Percentiles rank a stretch among this genome's conserved stretches.
These are phyloP conservation scores for Heteromyza rotundicornis DNA, from an alignment of 2,888 invertebrate genomes.

Conservation along the genomic window DNA sequence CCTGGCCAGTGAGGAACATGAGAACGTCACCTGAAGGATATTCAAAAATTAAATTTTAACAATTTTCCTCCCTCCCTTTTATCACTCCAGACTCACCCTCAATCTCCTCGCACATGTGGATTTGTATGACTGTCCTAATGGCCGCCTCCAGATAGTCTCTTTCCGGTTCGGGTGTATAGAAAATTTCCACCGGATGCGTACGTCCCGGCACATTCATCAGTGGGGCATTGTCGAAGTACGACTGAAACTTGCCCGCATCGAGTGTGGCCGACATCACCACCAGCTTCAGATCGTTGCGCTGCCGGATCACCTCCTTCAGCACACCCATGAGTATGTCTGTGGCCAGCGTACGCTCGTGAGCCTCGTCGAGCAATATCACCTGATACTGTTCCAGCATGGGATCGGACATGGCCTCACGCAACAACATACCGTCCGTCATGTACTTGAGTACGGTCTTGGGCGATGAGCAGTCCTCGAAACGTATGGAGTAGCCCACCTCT, in stretches of 20 bases:
- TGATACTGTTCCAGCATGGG: slow-evolving; percentile 96
- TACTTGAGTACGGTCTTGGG: slow-evolving; percentile 94
- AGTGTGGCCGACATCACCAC: slow-evolving; percentile 99
- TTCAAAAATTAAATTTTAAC: not conserved
- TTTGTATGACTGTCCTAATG: slow-evolving; percentile 92
- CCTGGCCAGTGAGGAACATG: slow-evolving; percentile 87
- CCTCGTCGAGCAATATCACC: slow-evolving; percentile 89
- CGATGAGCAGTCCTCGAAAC: slow-evolving; percentile 98
- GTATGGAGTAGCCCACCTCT: slow-evolving; percentile 95
- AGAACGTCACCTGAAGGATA: slow-evolving; percentile 89
- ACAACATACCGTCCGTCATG: slow-evolving; percentile 99
- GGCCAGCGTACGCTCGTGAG: slow-evolving; percentile 97
- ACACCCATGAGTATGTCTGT: slow-evolving; percentile 99
- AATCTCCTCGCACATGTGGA: slow-evolving; percentile 94
- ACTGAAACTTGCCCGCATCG: slow-evolving; percentile 99
- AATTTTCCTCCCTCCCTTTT: not conserved
- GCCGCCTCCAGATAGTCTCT: slow-evolving; percentile 98
- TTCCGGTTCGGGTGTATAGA: slow-evolving; percentile 99
- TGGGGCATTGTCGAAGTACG: slow-evolving; percentile 98
- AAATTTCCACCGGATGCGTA: slow-evolving; percentile 96
- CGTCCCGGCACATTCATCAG: slow-evolving; percentile 98
- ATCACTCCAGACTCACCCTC: slow-evolving; percentile 56
- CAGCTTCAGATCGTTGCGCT: slow-evolving; percentile 90
- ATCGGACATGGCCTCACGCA: slow-evolving; percentile 99
- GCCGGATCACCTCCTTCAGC: slow-evolving; percentile 88